Base-by-base conservation (phyloP, 2,113 vertebrate species). In the Thalassoma bifasciatum region DNA sequence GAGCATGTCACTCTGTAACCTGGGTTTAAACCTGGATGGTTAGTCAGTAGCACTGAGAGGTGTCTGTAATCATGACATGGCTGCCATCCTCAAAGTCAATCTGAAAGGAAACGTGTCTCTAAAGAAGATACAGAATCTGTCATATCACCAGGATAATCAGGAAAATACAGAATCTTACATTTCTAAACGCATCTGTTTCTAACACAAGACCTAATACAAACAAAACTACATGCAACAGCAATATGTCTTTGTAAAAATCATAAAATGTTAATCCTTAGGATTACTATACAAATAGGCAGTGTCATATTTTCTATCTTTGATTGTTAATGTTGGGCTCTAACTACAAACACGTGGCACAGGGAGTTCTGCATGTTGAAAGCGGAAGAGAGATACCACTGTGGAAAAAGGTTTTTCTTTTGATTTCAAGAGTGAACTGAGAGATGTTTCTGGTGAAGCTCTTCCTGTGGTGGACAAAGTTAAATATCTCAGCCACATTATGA, bases 161-260 rank as follows among this genome's bases (percentile, higher is more conserved):
- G 75, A 85, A 66, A 85, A 85, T n/a, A 51, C 74, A 72, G 22
- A 54, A 78, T 23, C 19, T n/a, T n/a, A n/a, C n/a, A n/a, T n/a
- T n/a, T 57, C 10, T 38, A 12, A 72, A 79, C 84, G 85, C 77
- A 76, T 83, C 84, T 88, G 84, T 72, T 86, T 88, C 71, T 63
- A 69, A 73, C 16, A 76, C 91, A n/a, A 74, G 89, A 94, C 90
- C 91, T 91, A n/a, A n/a, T n/a, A 53, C 76, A 81, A 10, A 79
- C 30, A 75, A 77, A 79, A 86, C n/a, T 56, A 81, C 93, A 96
- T 95, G 94, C 93, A 94, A 91, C 93, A 93, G 91, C 89, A 93
- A 92, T 86, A 86, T 91, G 90, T 92, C 83, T 49, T 49, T 49
- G 1, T 47, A 92, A 93, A 72, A 54, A 57, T 34, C 58, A 46